Conservation (phyloP, 2,888 invertebrate species). For the Dinocampus coccinellae region DNA sequence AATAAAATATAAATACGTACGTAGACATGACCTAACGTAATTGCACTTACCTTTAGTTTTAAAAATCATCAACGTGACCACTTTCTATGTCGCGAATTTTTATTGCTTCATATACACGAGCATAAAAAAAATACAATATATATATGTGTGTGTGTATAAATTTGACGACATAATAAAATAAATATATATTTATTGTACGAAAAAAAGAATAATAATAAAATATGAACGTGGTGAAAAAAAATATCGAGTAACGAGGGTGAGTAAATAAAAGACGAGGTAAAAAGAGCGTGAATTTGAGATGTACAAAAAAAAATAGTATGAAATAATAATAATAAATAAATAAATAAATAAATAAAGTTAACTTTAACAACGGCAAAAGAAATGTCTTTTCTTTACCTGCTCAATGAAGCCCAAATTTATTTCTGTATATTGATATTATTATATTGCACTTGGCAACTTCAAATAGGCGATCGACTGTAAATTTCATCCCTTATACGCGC, state of each 20-base stretch:
- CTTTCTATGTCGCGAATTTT: neutral
- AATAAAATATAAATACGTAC: neutral
- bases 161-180: too few species aligned
- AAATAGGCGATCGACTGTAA: slow-evolving; percentile 57
- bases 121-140: neutral
- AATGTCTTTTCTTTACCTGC: slow-evolving; percentile 53
- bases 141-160: neutral
- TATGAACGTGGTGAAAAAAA: slow-evolving; percentile 19
- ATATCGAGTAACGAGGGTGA: neutral
- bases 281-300: too few species aligned
- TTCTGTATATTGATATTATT: slow-evolving; percentile 14
- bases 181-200: neutral
- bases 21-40: neutral
- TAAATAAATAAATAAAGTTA: too few species aligned
- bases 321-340: too few species aligned
- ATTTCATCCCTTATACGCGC: slow-evolving; percentile 47
- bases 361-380: slow-evolving; percentile 52
- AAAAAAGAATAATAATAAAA: slow-evolving; percentile 29
- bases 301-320: too few species aligned
- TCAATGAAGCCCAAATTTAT: slow-evolving; percentile 53
- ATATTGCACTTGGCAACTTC: slow-evolving; percentile 44
- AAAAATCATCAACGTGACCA: neutral
- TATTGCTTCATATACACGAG: neutral
- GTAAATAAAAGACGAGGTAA: too few species aligned
- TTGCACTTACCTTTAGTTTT: neutral